phyloP scores from a whole-genome alignment of 2,113 vertebrate species.

The Brienomyrus brachyistius region DNA sequence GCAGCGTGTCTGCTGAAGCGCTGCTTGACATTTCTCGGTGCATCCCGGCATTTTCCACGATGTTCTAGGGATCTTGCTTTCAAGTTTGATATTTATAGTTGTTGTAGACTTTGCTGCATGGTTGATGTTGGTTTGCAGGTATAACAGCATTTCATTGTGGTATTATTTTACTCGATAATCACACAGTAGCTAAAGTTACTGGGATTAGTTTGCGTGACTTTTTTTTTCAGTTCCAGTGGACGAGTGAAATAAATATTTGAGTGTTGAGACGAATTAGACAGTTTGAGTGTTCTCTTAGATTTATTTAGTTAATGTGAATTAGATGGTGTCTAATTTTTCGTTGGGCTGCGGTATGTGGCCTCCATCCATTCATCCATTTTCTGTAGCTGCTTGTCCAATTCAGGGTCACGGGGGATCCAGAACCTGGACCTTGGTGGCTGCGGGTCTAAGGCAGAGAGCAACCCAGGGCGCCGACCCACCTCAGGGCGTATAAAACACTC shows the following conservation, averaged over 20 bases:
- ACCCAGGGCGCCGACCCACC: too few species aligned
- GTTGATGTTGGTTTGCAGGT: background rate
- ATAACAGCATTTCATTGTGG: background rate
- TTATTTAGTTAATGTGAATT: background rate
- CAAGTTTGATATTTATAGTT: background rate
- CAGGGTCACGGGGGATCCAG: background rate
- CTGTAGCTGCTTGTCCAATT: background rate
- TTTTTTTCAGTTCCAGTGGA: background rate
- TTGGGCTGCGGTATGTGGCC: background rate
- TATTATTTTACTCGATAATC: background rate
- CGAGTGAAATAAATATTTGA: background rate
- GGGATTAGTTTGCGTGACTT: background rate
- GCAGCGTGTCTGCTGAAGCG: slow-evolving; percentile 19
- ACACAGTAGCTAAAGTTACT: background rate
- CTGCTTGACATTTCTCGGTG: slow-evolving; percentile 26
- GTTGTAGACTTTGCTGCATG: background rate
- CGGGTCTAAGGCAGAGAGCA: too few species aligned
- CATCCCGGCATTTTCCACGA: slow-evolving; percentile 27
- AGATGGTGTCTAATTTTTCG: background rate
- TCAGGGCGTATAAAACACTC: too few species aligned
- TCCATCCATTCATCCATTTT: background rate
- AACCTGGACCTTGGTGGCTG: background rate
- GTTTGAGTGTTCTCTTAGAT: background rate
- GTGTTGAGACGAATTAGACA: background rate
- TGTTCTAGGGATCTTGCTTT: background rate